These are phyloP conservation scores for Pseudomyrmex dendroicus DNA, from an alignment of 1,140 invertebrate species.

Conservation along the genomic window DNA sequence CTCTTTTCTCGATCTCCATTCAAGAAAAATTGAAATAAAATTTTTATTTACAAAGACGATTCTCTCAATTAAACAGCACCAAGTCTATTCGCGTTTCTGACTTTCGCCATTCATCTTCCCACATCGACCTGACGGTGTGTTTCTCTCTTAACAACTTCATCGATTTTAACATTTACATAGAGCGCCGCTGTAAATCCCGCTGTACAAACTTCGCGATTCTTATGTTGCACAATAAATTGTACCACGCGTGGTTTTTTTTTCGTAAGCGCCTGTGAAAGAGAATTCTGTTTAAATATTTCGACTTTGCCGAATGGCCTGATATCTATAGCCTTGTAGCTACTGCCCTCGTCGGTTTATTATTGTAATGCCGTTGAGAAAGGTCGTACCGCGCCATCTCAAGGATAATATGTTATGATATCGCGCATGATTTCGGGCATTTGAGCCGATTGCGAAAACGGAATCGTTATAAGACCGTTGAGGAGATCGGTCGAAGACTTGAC, in stretches of 20 bases:
- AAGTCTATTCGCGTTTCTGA: conserved; percentile 12
- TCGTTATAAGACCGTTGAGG: too few relatives aligned
- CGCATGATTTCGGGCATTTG: too few relatives aligned
- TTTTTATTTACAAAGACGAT: neutral
- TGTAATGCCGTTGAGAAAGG: too few relatives aligned
- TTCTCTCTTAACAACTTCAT: conserved; percentile 34
- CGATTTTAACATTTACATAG: conserved; percentile 49
- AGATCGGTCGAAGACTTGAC: too few relatives aligned
- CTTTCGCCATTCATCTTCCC: conserved; percentile 20
- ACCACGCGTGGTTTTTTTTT: conserved; percentile 16
- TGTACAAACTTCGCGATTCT: neutral
- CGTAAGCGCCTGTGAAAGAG: neutral
- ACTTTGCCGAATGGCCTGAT: too few relatives aligned
- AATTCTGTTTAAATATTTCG: too few relatives aligned
- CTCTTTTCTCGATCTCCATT: neutral
- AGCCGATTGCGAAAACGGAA: too few relatives aligned
- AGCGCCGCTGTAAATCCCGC: conserved; percentile 29
- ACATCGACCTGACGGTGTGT: conserved; percentile 15
- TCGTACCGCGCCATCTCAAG: too few relatives aligned
- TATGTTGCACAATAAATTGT: conserved; percentile 36
- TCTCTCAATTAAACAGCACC: neutral
- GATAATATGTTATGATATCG: too few relatives aligned
- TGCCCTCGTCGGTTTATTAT: too few relatives aligned
- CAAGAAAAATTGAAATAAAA: neutral
- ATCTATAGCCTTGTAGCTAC: too few relatives aligned